Conservation (phyloP, 2,797 vertebrate genomes). For the Uromys caudimaculatus region DNA sequence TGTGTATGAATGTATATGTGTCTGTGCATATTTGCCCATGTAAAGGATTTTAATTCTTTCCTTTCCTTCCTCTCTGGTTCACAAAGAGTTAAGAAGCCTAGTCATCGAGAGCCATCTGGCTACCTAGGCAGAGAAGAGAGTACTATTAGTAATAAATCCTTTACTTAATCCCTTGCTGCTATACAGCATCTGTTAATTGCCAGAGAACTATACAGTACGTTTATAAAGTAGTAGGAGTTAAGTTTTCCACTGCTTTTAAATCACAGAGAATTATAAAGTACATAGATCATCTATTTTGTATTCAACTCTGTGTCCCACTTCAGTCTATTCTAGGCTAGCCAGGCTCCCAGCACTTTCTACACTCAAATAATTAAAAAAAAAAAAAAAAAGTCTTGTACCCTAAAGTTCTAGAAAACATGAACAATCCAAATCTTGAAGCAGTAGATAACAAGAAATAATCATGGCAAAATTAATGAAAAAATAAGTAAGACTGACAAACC, state of each 20-base stretch:
- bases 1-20: neutral
- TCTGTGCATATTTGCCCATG: neutral
- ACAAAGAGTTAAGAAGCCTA: neutral
- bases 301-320: too few species aligned
- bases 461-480: neutral
- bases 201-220: too few species aligned
- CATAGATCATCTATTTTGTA: too few species aligned
- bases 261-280: too few species aligned
- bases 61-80: neutral
- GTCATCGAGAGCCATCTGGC: neutral
- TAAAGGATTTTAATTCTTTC: neutral
- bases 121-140: too few species aligned
- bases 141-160: too few species aligned
- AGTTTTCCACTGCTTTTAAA: too few species aligned
- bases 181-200: too few species aligned
- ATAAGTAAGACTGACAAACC: neutral
- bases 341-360: neutral
- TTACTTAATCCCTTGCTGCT: too few species aligned
- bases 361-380: neutral
- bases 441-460: neutral
- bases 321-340: too few species aligned
- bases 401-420: neutral
- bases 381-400: neutral
- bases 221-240: too few species aligned
- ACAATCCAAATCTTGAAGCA: neutral